Percentiles rank a stretch among this genome's conserved stretches.
phyloP scores from a whole-genome alignment of 2,888 invertebrate genomes.

The Drosophila lutescens region DNA sequence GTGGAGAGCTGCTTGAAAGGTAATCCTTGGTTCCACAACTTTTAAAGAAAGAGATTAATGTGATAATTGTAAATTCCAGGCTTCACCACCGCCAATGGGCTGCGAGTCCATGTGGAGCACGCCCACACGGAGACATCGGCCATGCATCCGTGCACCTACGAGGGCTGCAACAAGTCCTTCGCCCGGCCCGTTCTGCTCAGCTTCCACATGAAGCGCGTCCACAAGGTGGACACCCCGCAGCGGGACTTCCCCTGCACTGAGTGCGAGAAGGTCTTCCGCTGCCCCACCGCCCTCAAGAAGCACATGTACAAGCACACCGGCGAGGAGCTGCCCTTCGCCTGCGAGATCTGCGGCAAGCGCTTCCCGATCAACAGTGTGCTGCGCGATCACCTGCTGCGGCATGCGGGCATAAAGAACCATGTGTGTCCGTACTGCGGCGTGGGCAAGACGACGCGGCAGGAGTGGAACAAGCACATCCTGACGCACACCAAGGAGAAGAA shows the following conservation, averaged over 20 bases:
- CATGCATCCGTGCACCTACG: conserved; percentile 71
- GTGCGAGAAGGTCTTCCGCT: conserved; percentile 81
- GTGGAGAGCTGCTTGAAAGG: conserved; percentile 74
- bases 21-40: background rate
- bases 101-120: conserved; percentile 77
- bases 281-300: conserved; percentile 81
- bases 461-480: conserved; percentile 81
- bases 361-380: conserved; percentile 82
- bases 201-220: conserved; percentile 76
- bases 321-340: conserved; percentile 80
- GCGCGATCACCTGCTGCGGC: conserved; percentile 81
- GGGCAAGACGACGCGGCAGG: conserved; percentile 82
- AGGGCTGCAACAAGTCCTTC: conserved; percentile 77
- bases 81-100: conserved; percentile 75
- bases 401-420: conserved; percentile 82
- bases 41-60: background rate
- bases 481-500: conserved; percentile 82
- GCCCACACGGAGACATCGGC: conserved; percentile 78
- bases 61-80: conserved; percentile 13
- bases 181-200: conserved; percentile 76
- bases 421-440: conserved; percentile 83
- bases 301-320: conserved; percentile 83
- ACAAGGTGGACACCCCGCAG: conserved; percentile 68
- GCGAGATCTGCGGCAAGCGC: conserved; percentile 81
- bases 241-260: conserved; percentile 77